Conservation (phyloP, 2,888 invertebrate genomes). For the Laothoe populi region DNA sequence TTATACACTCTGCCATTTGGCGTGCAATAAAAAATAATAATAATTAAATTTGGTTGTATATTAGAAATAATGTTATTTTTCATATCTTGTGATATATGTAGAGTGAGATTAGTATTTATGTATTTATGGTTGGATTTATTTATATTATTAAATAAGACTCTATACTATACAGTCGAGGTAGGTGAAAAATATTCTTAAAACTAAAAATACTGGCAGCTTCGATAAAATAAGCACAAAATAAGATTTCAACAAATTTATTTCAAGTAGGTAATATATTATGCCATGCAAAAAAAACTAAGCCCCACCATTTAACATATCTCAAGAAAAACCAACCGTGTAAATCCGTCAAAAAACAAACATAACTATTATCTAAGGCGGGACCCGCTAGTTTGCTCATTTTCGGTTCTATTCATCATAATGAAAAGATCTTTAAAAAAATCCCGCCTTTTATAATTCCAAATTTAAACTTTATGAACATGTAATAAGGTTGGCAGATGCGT, state of each 20-base stretch:
- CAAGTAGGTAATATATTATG: too few relatives aligned
- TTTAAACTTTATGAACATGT: constrained; percentile 15
- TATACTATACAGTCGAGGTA: too few relatives aligned
- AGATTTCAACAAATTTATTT: background rate
- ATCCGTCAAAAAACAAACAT: constrained; percentile 40
- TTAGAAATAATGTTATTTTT: too few relatives aligned
- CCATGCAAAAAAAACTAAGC: background rate
- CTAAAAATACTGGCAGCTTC: background rate
- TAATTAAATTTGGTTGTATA: too few relatives aligned
- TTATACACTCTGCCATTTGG: too few relatives aligned
- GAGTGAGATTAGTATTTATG: too few relatives aligned
- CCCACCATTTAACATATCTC: background rate
- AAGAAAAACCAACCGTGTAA: constrained; percentile 24
- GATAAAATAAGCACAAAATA: background rate
- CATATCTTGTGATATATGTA: too few relatives aligned
- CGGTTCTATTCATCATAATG: constrained; percentile 27
- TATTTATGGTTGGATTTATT: too few relatives aligned
- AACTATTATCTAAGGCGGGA: constrained; percentile 40
- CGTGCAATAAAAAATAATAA: too few relatives aligned
- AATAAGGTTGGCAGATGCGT: constrained; percentile 18
- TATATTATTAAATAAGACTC: too few relatives aligned
- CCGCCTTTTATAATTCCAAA: constrained; percentile 13
- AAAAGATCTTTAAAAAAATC: constrained; percentile 34
- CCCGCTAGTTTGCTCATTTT: constrained; percentile 34
- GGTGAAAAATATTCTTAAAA: too few relatives aligned